Percentiles rank a stretch among this genome's conserved stretches.
Conservation (phyloP, 2,113 vertebrate species). For the Apistogramma diplotaenia region DNA sequence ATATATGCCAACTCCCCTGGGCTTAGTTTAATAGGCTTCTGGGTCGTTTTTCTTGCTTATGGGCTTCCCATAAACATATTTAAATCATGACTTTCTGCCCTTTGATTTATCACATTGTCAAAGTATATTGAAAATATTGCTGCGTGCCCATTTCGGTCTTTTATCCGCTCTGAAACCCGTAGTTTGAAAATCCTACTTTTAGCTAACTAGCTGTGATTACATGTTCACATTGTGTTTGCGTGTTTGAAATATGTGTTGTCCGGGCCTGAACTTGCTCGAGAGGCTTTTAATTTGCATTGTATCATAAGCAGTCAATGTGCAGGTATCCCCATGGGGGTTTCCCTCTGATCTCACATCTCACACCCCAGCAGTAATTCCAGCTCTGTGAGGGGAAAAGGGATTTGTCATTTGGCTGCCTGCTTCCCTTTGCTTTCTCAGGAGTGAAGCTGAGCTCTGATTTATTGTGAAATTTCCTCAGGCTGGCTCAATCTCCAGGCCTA, state of each 20-base stretch:
- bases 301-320: conserved; percentile 44
- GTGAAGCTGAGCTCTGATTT: conserved; percentile 64
- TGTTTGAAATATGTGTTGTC: background rate
- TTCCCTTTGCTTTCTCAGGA: conserved; percentile 58
- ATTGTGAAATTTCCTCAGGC: conserved; percentile 65
- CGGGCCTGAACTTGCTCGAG: background rate
- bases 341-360: conserved; percentile 64
- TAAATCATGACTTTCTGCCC: conserved; percentile 29
- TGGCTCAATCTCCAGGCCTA: conserved; percentile 51
- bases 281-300: conserved; percentile 34
- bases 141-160: background rate
- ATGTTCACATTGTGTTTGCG: background rate
- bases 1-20: background rate
- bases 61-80: conserved; percentile 9
- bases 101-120: conserved; percentile 38
- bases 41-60: background rate
- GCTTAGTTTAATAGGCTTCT: background rate
- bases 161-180: background rate
- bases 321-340: conserved; percentile 67
- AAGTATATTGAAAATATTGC: conserved; percentile 10
- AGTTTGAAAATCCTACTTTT: background rate
- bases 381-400: conserved; percentile 64
- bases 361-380: conserved; percentile 67
- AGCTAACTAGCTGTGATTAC: background rate
- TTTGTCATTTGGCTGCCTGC: conserved; percentile 75